Evolutionary conservation across 2,888 invertebrate species (phyloP), one percentile per base, ranked within the genome.

Genomic region (Periphyllus acericola): DNA sequence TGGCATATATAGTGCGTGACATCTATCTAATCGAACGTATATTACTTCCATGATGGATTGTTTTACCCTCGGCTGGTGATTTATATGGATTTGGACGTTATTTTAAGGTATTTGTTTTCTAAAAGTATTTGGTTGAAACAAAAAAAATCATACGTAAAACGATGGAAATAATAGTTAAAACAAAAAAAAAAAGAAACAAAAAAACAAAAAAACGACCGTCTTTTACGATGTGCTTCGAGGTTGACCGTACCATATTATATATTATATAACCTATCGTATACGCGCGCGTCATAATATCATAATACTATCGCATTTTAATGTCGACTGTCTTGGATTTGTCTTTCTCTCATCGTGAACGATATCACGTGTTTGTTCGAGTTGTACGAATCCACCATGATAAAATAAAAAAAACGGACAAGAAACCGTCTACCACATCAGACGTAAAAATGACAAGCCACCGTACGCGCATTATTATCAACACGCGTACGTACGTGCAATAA

Each of bases 401-500:
- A 83, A 83, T 68, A n/a, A 83, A 40, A 83, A 74, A 21, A 83
- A 74, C 19, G 36, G 60, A 60, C 83, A 29, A 25, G 36, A 75
- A 66, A 83, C 29, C 34, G 74, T 83, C 83, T 74, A 72, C 29
- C 74, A 74, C 60, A 60, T 74, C 34, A 72, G 83, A 83, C 74
- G 74, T 83, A 60, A 83, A 83, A 83, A 83, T 40, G 83, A 60
- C 74, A 83, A 83, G 83, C 83, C 83, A 60, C 55, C 83, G 83
- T 83, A 83, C 74, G 74, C 83, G 75, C 83, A 72, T 52, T 46
- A 32, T 71, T 52, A 72, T 72, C 83, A 72, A 83, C 32, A 52
- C 83, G 83, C 83, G 72, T 83, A 76, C 76, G 78, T 68, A 78
- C 85, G 85, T 85, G 85, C 85, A 85, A 68, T 84, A 78, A 66